Conservation (phyloP, 1,140 invertebrate species). For the Drosophila obscura region DNA sequence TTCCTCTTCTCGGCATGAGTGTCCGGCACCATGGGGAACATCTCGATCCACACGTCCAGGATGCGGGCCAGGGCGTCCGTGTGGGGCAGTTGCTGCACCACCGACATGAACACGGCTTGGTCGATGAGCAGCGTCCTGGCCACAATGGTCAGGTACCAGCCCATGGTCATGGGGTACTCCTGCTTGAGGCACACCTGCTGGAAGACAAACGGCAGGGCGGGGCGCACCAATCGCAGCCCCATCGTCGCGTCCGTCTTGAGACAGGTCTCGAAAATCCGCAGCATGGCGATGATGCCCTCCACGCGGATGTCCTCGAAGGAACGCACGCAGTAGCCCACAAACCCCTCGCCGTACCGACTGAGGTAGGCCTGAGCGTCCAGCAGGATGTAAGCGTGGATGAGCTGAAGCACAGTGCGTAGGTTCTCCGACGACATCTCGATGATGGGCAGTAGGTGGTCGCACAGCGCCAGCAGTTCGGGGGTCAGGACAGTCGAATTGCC, state of each 20-base stretch:
- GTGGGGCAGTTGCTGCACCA: slow-evolving; percentile 85
- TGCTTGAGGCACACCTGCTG: slow-evolving; percentile 88
- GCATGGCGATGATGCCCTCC: slow-evolving; percentile 90
- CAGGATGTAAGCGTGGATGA: slow-evolving; percentile 93
- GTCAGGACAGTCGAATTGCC: slow-evolving; percentile 88
- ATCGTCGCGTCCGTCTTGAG: slow-evolving; percentile 87
- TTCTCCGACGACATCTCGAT: slow-evolving; percentile 93
- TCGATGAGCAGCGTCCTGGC: slow-evolving; percentile 91
- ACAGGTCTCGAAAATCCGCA: slow-evolving; percentile 90
- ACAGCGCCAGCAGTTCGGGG: slow-evolving; percentile 88
- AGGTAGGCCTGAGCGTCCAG: slow-evolving; percentile 91
- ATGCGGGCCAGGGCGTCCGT: slow-evolving; percentile 88
- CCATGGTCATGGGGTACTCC: slow-evolving; percentile 89
- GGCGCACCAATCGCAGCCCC: slow-evolving; percentile 87
- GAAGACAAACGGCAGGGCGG: slow-evolving; percentile 87
- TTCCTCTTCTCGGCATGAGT: slow-evolving; percentile 92
- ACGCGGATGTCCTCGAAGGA: slow-evolving; percentile 91
- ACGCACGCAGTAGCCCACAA: slow-evolving; percentile 88
- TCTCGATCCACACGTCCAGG: slow-evolving; percentile 91
- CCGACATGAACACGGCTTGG: slow-evolving; percentile 89
- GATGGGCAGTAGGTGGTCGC: slow-evolving; percentile 90
- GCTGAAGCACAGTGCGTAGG: slow-evolving; percentile 90
- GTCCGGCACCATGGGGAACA: slow-evolving; percentile 91
- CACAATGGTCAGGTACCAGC: slow-evolving; percentile 90
- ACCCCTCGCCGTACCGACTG: slow-evolving; percentile 87